Conservation (phyloP, 2,888 invertebrate species). For the Euplexia lucipara region DNA sequence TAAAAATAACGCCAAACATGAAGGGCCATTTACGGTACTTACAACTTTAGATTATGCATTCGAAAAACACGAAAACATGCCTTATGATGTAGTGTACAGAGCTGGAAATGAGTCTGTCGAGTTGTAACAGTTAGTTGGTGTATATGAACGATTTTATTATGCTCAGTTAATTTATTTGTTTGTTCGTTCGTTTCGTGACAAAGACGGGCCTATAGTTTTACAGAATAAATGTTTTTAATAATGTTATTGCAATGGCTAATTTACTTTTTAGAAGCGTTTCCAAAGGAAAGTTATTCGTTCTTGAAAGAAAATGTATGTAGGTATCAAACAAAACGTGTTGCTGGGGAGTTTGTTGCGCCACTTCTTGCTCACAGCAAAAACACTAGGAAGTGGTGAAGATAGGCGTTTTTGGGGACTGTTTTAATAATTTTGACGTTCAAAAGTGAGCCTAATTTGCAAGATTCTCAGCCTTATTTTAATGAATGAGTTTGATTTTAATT, state of each 20-base stretch:
- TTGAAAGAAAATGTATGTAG: too few relatives aligned
- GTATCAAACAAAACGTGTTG: too few relatives aligned
- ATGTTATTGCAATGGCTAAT: conserved; percentile 19
- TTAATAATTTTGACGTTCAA: too few relatives aligned
- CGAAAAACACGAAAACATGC: conserved; percentile 44
- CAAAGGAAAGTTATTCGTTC: neutral
- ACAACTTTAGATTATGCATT: conserved; percentile 57
- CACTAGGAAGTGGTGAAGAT: too few relatives aligned
- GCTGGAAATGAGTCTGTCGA: conserved; percentile 12
- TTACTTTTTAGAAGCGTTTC: conserved; percentile 13
- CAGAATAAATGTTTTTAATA: conserved; percentile 33
- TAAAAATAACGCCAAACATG: conserved; percentile 74
- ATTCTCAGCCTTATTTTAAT: too few relatives aligned
- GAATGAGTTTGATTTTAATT: too few relatives aligned
- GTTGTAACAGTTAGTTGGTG: conserved; percentile 48
- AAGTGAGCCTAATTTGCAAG: too few relatives aligned
- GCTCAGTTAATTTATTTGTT: conserved; percentile 78
- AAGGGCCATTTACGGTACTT: conserved; percentile 74
- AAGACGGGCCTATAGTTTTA: conserved; percentile 46
- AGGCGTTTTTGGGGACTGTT: too few relatives aligned
- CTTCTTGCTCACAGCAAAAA: too few relatives aligned
- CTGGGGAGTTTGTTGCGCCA: too few relatives aligned
- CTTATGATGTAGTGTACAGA: neutral
- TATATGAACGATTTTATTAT: conserved; percentile 76
- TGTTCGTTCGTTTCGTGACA: conserved; percentile 72